phyloP scores from a whole-genome alignment of 2,113 vertebrate species.

The Chascanopsetta lugubris region DNA sequence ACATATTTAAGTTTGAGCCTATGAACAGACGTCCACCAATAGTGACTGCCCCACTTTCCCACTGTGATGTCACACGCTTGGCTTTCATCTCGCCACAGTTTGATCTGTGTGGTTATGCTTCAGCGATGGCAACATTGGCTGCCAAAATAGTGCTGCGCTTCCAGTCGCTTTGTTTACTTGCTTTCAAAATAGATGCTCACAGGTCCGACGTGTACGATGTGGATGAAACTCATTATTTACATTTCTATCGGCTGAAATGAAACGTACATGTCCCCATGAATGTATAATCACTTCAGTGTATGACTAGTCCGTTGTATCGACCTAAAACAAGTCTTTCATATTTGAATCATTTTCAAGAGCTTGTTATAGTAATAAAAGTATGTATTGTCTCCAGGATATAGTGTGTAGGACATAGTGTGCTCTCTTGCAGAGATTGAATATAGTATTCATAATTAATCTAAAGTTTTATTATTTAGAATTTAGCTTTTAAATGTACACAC shows the following conservation, averaged over 20 bases:
- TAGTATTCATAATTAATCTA: background rate
- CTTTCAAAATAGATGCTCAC: background rate
- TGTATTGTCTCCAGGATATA: no score
- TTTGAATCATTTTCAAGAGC: no score
- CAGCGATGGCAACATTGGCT: background rate
- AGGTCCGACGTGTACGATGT: no score
- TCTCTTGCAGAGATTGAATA: background rate
- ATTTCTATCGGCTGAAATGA: no score
- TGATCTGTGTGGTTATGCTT: constrained; percentile 26
- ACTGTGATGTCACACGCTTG: constrained; percentile 53
- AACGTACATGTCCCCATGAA: no score
- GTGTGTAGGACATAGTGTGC: background rate
- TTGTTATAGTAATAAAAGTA: no score
- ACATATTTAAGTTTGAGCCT: constrained; percentile 32
- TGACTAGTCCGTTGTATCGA: no score
- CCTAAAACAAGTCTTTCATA: no score
- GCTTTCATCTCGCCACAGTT: constrained; percentile 39
- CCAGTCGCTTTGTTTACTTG: background rate
- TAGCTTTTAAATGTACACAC: no score
- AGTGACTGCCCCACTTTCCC: constrained; percentile 49
- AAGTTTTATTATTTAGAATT: no score
- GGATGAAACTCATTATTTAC: no score
- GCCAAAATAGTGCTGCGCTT: constrained; percentile 10
- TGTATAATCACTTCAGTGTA: no score
- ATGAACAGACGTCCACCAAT: constrained; percentile 26